Conservation (phyloP, 2,888 invertebrate genomes). For the Leucophenga maculata region DNA sequence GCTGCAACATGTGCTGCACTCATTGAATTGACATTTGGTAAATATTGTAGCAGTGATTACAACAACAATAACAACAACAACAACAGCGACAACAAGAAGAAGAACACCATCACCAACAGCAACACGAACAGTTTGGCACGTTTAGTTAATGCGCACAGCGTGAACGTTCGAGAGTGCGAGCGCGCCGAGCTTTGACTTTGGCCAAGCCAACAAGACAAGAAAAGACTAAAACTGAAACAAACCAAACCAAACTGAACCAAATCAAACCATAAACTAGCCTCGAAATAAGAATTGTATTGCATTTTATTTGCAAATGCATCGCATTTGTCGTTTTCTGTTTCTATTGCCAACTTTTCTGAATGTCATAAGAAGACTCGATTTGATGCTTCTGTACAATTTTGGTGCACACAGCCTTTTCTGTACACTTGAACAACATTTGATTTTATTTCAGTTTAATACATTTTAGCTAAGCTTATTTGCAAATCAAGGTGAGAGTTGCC, state of each 20-base stretch:
- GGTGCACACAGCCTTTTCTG: too few species aligned
- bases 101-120: slow-evolving; percentile 5
- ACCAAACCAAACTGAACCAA: too few species aligned
- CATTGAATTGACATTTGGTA: slow-evolving; percentile 62
- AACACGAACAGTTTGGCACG: slow-evolving; percentile 29
- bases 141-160: slow-evolving; percentile 45
- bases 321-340: neutral
- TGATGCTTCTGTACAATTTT: neutral
- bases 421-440: too few species aligned
- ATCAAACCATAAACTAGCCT: too few species aligned
- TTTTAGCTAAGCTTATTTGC: neutral
- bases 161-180: slow-evolving; percentile 36
- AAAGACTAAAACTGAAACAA: too few species aligned
- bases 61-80: slow-evolving; percentile 17
- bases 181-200: neutral
- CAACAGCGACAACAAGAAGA: slow-evolving; percentile 7
- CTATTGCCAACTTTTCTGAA: neutral
- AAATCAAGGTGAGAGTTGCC: slow-evolving; percentile 14
- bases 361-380: slow-evolving; percentile 14
- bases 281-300: neutral
- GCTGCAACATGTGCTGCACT: slow-evolving; percentile 41
- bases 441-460: neutral
- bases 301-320: neutral
- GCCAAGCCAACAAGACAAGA: too few species aligned
- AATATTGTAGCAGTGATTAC: slow-evolving; percentile 51